These are phyloP conservation scores for Numenius arquata DNA, from an alignment of 2,113 vertebrate genomes.

Conservation along the genomic window DNA sequence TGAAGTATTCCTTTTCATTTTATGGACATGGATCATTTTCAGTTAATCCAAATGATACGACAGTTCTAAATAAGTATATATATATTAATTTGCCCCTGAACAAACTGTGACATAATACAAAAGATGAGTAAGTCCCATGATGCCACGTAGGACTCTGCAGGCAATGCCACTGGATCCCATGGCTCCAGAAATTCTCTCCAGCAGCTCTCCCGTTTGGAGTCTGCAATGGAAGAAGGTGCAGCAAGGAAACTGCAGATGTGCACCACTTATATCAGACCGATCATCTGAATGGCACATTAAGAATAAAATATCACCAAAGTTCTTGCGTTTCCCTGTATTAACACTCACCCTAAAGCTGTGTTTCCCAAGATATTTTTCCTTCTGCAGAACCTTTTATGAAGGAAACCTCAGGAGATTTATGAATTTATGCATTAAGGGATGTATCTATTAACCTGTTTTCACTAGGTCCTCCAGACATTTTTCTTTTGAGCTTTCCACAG, in stretches of 20 bases:
- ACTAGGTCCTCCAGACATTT: background rate
- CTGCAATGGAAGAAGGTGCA: background rate
- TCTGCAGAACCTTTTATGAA: background rate
- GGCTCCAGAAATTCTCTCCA: background rate
- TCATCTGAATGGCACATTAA: background rate
- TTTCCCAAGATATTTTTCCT: background rate
- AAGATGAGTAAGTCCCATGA: background rate
- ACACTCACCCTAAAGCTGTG: background rate
- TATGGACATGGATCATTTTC: background rate
- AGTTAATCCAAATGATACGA: background rate
- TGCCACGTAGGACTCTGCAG: background rate
- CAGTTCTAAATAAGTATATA: background rate
- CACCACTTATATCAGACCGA: background rate
- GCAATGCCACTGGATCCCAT: background rate
- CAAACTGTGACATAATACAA: background rate
- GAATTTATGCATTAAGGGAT: background rate
- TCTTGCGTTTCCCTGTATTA: background rate
- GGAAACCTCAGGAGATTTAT: background rate
- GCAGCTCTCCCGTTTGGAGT: background rate
- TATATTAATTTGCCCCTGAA: background rate
- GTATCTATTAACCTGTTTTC: background rate
- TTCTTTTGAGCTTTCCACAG: background rate
- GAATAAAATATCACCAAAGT: background rate
- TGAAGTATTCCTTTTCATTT: background rate
- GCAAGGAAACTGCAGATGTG: background rate